phyloP scores from a whole-genome alignment of 2,888 invertebrate species.

The Himalopsyche tibetana region DNA sequence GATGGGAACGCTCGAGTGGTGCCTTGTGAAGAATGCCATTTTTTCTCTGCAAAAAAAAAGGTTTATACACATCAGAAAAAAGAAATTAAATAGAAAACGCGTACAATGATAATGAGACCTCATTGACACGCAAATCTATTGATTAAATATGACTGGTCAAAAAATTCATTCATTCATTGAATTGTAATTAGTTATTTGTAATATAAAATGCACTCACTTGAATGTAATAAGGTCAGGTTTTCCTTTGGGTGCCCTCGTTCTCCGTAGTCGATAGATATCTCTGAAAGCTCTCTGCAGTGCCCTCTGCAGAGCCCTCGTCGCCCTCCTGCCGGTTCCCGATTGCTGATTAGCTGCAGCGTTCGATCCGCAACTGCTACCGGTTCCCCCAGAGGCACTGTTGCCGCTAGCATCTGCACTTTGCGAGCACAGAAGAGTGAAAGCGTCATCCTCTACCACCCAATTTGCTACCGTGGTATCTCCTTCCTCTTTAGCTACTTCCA shows the following conservation, averaged over 20 bases:
- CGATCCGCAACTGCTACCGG: slow-evolving; percentile 60
- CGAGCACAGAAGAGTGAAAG: slow-evolving; percentile 82
- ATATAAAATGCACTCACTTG: slow-evolving; percentile 80
- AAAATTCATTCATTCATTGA: too few species aligned
- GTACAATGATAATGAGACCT: neutral
- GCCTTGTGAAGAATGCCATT: slow-evolving; percentile 96
- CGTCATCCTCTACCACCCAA: slow-evolving; percentile 92
- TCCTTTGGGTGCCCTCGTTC: slow-evolving; percentile 90
- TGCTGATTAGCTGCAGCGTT: slow-evolving; percentile 75
- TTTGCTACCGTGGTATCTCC: slow-evolving; percentile 89
- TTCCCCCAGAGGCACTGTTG: slow-evolving; percentile 72
- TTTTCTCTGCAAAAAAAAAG: slow-evolving; percentile 85
- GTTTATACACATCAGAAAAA: neutral
- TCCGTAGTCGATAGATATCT: slow-evolving; percentile 93
- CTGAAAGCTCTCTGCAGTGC: slow-evolving; percentile 91
- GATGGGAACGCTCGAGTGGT: slow-evolving; percentile 85
- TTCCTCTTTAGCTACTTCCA: slow-evolving; percentile 90
- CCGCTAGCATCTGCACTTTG: slow-evolving; percentile 46
- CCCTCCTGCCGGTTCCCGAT: slow-evolving; percentile 81
- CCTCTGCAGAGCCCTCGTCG: slow-evolving; percentile 89
- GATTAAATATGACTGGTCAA: neutral
- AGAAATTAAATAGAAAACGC: neutral
- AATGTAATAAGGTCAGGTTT: slow-evolving; percentile 95
- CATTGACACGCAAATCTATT: neutral
- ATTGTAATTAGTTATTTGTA: slow-evolving; percentile 66